phyloP scores from a whole-genome alignment of 2,113 vertebrate genomes.

The Chaenogobius annularis region DNA sequence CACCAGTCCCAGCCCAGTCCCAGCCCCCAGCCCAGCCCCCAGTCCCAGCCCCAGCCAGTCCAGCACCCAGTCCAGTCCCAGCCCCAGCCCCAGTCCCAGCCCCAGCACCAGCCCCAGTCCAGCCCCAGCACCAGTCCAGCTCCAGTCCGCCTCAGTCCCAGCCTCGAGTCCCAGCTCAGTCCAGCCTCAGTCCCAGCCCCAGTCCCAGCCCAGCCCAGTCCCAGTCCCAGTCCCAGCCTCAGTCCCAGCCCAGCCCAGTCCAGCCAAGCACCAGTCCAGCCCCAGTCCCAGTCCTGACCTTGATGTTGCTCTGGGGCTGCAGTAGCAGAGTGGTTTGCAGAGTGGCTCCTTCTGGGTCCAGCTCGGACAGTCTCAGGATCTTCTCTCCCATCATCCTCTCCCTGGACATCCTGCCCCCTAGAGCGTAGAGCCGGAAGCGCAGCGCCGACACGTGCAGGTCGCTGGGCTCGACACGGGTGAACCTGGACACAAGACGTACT shows the following conservation, averaged over 20 bases:
- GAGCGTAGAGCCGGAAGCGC: conserved; percentile 90
- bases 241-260: neutral
- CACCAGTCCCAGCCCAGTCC: too few relatives aligned
- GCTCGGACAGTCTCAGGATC: conserved; percentile 79
- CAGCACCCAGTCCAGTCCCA: too few relatives aligned
- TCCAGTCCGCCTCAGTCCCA: too few relatives aligned
- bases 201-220: neutral
- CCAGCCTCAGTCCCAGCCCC: too few relatives aligned
- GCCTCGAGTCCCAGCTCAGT: too few relatives aligned
- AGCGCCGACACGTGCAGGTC: conserved; percentile 81
- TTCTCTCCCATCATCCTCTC: conserved; percentile 96
- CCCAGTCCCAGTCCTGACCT: conserved; percentile 59
- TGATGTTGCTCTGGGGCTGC: conserved; percentile 90
- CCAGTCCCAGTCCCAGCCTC: too few relatives aligned
- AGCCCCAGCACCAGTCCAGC: too few relatives aligned
- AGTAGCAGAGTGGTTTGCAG: conserved; percentile 82
- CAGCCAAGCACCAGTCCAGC: neutral
- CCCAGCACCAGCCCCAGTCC: too few relatives aligned
- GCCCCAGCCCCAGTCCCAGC: too few relatives aligned
- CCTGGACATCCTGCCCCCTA: conserved; percentile 82
- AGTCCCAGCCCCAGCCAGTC: too few relatives aligned
- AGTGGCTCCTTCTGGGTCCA: conserved; percentile 70
- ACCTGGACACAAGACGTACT: conserved; percentile 55
- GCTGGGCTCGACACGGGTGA: conserved; percentile 80
- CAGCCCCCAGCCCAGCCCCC: too few relatives aligned